These are phyloP conservation scores for Eretmochelys imbricata DNA, from an alignment of 2,113 vertebrate species.

Conservation along the genomic window DNA sequence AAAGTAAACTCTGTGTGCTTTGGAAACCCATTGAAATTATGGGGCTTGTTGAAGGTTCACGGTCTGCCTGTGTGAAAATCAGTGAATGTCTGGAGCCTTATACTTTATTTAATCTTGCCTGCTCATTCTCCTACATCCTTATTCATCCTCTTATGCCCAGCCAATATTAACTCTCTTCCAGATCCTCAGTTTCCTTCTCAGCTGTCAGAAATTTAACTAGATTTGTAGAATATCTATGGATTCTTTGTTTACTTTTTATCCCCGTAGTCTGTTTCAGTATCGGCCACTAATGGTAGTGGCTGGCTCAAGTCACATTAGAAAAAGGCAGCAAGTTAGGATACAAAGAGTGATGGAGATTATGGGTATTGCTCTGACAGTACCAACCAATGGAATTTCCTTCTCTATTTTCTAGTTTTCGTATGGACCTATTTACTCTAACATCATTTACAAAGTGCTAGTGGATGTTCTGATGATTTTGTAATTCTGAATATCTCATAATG, in stretches of 20 bases:
- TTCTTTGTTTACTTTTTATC: background rate
- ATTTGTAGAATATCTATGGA: background rate
- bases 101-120: background rate
- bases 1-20: background rate
- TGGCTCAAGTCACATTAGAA: background rate
- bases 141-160: background rate
- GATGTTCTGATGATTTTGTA: background rate
- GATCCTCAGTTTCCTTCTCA: background rate
- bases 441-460: background rate
- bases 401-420: no score
- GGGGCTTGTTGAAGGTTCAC: background rate
- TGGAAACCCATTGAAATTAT: background rate
- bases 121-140: background rate
- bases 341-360: background rate
- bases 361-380: background rate
- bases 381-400: no score
- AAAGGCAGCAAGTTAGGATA: background rate
- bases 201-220: background rate
- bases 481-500: background rate
- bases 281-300: background rate
- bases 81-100: background rate
- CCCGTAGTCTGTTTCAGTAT: background rate
- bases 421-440: background rate
- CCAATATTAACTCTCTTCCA: background rate
- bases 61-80: background rate